phyloP scores from a whole-genome alignment of 2,797 vertebrate species.

The Cottoperca gobio region DNA sequence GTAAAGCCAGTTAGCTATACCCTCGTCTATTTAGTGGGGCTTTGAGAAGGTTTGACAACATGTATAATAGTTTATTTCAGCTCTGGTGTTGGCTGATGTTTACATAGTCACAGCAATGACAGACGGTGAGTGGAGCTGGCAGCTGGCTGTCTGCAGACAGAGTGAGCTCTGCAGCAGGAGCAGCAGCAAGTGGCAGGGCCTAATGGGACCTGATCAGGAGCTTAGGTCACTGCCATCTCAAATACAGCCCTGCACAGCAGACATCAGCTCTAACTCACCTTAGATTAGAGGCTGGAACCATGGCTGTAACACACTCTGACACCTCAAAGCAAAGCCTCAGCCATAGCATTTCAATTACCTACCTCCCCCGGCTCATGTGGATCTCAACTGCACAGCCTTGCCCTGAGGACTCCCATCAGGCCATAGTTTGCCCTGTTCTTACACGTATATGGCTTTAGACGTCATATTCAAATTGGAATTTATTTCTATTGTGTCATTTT shows the following conservation, averaged over 20 bases:
- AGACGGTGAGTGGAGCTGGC: constrained; percentile 60
- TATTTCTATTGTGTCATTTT: constrained; percentile 26
- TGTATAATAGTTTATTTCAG: constrained; percentile 16
- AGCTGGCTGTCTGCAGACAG: constrained; percentile 61
- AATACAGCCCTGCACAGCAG: constrained; percentile 74
- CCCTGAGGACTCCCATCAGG: constrained; percentile 34
- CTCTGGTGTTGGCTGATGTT: constrained; percentile 27
- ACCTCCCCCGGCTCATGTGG: constrained; percentile 28
- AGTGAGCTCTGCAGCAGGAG: constrained; percentile 40
- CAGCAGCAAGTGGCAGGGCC: constrained; percentile 39
- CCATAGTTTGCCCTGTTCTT: neutral
- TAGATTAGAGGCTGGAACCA: constrained; percentile 71
- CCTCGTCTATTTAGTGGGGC: constrained; percentile 7
- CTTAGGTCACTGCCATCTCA: constrained; percentile 82
- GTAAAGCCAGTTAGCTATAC: constrained; percentile 29
- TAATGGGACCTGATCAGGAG: constrained; percentile 84
- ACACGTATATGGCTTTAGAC: constrained; percentile 2
- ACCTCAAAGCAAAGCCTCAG: constrained; percentile 79
- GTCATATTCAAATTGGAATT: constrained; percentile 13
- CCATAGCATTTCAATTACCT: constrained; percentile 82
- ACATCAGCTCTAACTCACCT: constrained; percentile 78
- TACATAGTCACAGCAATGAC: constrained; percentile 18
- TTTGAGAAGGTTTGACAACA: neutral
- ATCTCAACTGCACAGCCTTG: constrained; percentile 17
- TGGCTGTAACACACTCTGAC: constrained; percentile 75